Evolutionary conservation across 2,113 vertebrate species (phyloP).

Genomic region (Hemiscyllium ocellatum): DNA sequence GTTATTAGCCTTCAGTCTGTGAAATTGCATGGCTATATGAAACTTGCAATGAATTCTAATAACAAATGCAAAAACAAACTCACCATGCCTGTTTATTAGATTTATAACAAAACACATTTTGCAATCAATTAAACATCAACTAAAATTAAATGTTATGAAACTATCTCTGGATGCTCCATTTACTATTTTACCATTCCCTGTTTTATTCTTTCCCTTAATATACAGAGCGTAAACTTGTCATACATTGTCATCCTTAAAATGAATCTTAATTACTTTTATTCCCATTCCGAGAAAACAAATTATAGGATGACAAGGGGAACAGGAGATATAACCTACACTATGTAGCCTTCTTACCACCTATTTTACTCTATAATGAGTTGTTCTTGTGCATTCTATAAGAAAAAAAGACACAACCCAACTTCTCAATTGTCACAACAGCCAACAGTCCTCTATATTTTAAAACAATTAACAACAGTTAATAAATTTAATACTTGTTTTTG

Average conservation of each 20-base stretch:
- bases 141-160: slow-evolving; percentile 3
- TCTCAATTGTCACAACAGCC: background rate
- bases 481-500: background rate
- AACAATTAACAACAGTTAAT: background rate
- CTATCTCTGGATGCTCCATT: background rate
- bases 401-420: background rate
- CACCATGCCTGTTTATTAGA: background rate
- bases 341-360: background rate
- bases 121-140: slow-evolving; percentile 22
- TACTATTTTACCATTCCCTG: background rate
- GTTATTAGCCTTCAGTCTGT: slow-evolving; percentile 25
- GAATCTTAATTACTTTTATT: background rate
- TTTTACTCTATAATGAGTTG: background rate
- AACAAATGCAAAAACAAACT: slow-evolving; percentile 11
- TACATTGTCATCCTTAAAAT: background rate
- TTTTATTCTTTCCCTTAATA: background rate
- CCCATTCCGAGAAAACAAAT: background rate
- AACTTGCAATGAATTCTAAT: slow-evolving; percentile 28
- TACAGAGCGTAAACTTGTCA: background rate
- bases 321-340: background rate
- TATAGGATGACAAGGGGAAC: background rate
- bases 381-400: background rate
- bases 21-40: background rate
- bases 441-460: background rate
- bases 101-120: background rate